Evolutionary conservation across 2,888 invertebrate species (phyloP), one percentile per base, ranked within the genome.

Genomic region (Argyresthia albistria): DNA sequence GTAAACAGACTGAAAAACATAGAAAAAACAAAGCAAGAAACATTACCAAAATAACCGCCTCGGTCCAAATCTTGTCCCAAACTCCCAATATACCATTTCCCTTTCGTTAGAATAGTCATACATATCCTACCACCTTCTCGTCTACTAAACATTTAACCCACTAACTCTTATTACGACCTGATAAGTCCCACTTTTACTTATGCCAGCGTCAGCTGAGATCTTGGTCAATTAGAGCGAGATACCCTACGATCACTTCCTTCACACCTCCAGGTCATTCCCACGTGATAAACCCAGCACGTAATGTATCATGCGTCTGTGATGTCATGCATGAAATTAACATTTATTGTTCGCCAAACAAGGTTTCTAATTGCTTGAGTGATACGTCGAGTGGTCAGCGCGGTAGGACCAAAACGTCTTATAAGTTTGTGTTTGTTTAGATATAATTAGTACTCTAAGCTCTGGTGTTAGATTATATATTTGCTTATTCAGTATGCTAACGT

Each of bases 281-380:
- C 80, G 80, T 80, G 81, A 76, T 79, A 70, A 65, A 61, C 60
- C 62, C 59, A 59, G 25, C 65, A 59, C 67, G 62, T 67, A 77
- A 76, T 64, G 75, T 70, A 75, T 67, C 71, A 77, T 75, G 69
- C 76, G 66, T 58, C 70, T 68, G 65, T 64, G 55, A 55, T 57
- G 57, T 57, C 60, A 62, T 71, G 69, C 71, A 67, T 67, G 62
- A 81, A 73, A 73, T 70, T 74, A 75, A 71, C 68, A 60, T 79
- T 77, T 82, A 78, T 66, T 53, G 42, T 62, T 53, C 53, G 58
- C 52, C 57, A n/a, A 61, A 73, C 69, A 81, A 77, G 70, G 73
- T 73, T 54, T 60, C 61, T 74, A 74, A 74, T 78, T 70, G 70
- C 61, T 64, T 67, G 62, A 62, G 63, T 61, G 56, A 57, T 61